phyloP scores from a whole-genome alignment of 37 sponge, comb jelly and placozoan genomes.

The Oopsacas minuta region DNA sequence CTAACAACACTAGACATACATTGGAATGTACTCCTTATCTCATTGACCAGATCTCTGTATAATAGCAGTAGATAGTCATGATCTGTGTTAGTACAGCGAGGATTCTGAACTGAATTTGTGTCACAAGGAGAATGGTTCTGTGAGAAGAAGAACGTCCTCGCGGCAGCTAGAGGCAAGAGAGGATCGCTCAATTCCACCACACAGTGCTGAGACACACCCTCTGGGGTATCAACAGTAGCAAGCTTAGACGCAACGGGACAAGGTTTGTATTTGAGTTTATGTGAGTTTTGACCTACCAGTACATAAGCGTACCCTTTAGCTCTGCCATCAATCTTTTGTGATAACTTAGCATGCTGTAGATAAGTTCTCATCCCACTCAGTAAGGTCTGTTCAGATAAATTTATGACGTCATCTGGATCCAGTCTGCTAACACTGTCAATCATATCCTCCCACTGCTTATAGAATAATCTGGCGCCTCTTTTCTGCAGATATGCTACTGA shows the following conservation, averaged over 20 bases:
- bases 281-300: not conserved
- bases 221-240: not conserved
- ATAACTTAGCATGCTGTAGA: not conserved
- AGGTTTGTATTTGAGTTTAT: not conserved
- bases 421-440: not conserved
- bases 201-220: not conserved
- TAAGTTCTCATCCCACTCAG: not conserved
- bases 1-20: not conserved
- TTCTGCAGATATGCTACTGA: not conserved
- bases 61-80: not conserved
- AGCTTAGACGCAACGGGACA: not conserved
- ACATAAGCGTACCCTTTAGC: not conserved
- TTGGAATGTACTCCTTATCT: not conserved
- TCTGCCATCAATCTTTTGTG: not conserved
- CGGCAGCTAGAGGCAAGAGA: not conserved
- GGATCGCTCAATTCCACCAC: constrained; percentile 7
- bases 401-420: not conserved
- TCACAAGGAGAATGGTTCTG: not conserved
- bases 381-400: not conserved
- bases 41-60: not conserved
- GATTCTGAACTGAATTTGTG: not conserved
- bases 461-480: not conserved
- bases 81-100: not conserved
- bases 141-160: constrained; percentile 5
- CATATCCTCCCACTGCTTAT: not conserved